Evolutionary conservation across 2,888 invertebrate genomes (phyloP), one percentile per base, ranked within the genome.

Genomic region (Drosophila colorata): DNA sequence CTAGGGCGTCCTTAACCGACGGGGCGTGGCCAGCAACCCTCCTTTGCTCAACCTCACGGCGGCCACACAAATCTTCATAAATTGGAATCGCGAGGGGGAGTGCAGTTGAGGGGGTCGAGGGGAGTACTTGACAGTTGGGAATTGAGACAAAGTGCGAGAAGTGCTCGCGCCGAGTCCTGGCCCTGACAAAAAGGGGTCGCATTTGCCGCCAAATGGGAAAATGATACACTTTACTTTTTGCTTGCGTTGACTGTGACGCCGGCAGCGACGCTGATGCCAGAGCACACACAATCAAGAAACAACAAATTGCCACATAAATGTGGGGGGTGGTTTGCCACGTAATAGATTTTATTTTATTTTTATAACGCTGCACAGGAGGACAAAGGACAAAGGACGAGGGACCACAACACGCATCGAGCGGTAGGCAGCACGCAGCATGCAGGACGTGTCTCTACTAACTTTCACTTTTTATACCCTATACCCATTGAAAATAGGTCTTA

Each of bases 291-390:
- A 91, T 90, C 87, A 86, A 90, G 87, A 83, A 90, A 90, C 88
- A 91, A 91, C 91, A 92, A 92, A 92, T 92, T 92, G 92, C 91
- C 90, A 90, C 90, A 90, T 87, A 90, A 90, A 89, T 90, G 89
- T 81, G 80, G 91, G 90, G 91, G 91, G 91, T 92, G 92, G 92
- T 90, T 91, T 90, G 88, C 90, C 91, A 90, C 92, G 90, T 91
- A 91, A 92, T 92, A 91, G 91, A 91, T 92, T 91, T 91, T 88
- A 88, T 89, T 91, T 91, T 85, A 86, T 88, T 88, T 85, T 90
- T 90, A 88, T 87, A 84, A 74, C 74, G 33, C 56, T 56, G 46
- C 35, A 28, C 9, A 9, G 9, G 28, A 49, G 49, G 8, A 47
- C 38, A 38, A 46, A 44, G 51, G 43, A 35, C 57, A 14, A 5